Percentiles rank a stretch among this genome's conserved stretches.
phyloP scores from a whole-genome alignment of 2,797 vertebrate species.

The Xenentodon cancila region DNA sequence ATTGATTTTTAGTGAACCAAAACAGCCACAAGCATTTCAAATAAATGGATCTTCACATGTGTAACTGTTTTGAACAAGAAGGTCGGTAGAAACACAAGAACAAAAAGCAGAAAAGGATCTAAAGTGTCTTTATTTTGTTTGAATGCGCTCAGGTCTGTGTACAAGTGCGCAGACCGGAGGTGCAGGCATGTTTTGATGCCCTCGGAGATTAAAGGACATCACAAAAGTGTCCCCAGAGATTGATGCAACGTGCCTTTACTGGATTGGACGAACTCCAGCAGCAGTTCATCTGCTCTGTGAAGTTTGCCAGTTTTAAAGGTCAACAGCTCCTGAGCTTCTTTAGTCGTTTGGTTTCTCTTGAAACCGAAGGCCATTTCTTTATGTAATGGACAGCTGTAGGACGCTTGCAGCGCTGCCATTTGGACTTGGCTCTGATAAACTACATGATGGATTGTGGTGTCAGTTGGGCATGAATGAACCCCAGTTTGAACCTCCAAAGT shows the following conservation, averaged over 20 bases:
- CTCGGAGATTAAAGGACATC: background rate
- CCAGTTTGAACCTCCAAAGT: conserved; percentile 42
- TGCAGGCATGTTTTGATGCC: background rate
- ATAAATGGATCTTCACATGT: too few species aligned
- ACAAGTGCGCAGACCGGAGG: too few species aligned
- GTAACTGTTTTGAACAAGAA: too few species aligned
- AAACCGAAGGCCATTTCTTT: conserved; percentile 51
- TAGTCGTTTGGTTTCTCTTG: conserved; percentile 6
- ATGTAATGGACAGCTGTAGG: conserved; percentile 68
- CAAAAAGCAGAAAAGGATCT: too few species aligned
- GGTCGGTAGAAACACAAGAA: too few species aligned
- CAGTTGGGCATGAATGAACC: conserved; percentile 57
- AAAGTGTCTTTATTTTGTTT: too few species aligned
- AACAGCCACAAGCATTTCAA: too few species aligned
- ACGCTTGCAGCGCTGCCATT: conserved; percentile 51
- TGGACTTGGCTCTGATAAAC: conserved; percentile 62
- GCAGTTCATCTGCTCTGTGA: conserved; percentile 41
- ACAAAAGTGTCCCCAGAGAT: conserved; percentile 6
- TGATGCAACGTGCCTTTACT: conserved; percentile 21
- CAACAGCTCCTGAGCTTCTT: conserved; percentile 34
- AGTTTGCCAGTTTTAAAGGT: conserved; percentile 56
- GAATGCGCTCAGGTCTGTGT: too few species aligned
- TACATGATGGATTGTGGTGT: conserved; percentile 69
- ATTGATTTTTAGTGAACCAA: too few species aligned
- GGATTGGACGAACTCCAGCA: conserved; percentile 37